A percentile compares a stretch with the other conserved stretches of the same genome.
These are phyloP conservation scores for Erebia aethiops DNA, from an alignment of 2,888 invertebrate species.

Conservation along the genomic window DNA sequence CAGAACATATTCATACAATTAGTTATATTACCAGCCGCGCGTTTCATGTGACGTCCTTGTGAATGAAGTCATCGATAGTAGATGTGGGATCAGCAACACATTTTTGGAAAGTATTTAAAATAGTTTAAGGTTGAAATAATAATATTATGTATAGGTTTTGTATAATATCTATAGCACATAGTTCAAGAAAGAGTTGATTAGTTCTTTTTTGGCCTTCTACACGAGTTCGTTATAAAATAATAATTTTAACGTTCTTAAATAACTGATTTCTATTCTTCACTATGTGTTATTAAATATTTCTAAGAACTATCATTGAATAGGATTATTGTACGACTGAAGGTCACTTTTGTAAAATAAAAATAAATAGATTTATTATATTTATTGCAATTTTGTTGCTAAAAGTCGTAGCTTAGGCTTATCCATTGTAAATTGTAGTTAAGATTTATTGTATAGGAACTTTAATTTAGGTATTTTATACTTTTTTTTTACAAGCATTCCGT, in stretches of 20 bases:
- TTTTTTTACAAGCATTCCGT: constrained; percentile 54
- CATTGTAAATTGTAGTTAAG: constrained; percentile 56
- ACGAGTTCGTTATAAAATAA: too few relatives aligned
- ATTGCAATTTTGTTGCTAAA: constrained; percentile 56
- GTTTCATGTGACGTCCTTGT: too few relatives aligned
- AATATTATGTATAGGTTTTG: not conserved
- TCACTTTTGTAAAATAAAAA: constrained; percentile 50
- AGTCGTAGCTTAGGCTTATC: constrained; percentile 47
- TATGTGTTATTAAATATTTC: constrained; percentile 7
- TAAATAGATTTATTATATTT: constrained; percentile 48
- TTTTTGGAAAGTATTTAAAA: constrained; percentile 11
- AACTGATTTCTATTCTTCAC: not conserved
- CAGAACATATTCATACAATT: too few relatives aligned
- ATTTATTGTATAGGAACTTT: constrained; percentile 44
- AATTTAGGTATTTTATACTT: constrained; percentile 41
- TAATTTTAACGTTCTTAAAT: too few relatives aligned
- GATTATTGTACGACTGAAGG: constrained; percentile 41
- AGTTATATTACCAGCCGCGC: too few relatives aligned
- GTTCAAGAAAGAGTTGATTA: too few relatives aligned
- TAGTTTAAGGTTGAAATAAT: constrained; percentile 1
- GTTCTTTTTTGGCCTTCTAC: too few relatives aligned
- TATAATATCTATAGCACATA: constrained; percentile 15
- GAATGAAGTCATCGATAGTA: too few relatives aligned
- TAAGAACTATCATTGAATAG: constrained; percentile 7
- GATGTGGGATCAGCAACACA: not conserved